A percentile compares a stretch with the other conserved stretches of the same genome.
Evolutionary conservation across 2,797 vertebrate genomes (phyloP).

Genomic region (Hybognathus amarus): DNA sequence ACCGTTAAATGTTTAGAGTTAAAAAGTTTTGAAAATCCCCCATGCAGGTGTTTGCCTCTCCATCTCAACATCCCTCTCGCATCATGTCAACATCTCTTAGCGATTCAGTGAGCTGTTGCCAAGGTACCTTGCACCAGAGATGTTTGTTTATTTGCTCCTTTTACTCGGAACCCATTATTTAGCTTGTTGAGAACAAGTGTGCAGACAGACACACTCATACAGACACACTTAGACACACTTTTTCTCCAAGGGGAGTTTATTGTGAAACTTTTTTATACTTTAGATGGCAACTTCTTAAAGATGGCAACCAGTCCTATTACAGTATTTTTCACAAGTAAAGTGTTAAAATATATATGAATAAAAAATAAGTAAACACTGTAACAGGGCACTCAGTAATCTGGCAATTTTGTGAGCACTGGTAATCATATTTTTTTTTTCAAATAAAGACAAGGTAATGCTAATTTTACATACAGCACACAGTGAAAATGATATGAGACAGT

Average conservation of each 20-base stretch:
- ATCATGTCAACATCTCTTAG: conserved; percentile 39
- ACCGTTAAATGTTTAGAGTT: conserved; percentile 24
- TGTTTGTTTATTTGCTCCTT: conserved; percentile 41
- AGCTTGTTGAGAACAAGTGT: conserved; percentile 26
- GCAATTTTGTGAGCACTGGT: no score
- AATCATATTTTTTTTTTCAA: no score
- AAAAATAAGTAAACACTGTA: no score
- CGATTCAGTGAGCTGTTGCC: conserved; percentile 34
- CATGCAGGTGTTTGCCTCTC: conserved; percentile 23
- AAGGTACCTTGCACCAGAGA: conserved; percentile 25
- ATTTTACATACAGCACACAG: no score
- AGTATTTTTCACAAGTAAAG: no score
- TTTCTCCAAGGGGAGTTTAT: conserved; percentile 1
- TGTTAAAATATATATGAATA: no score
- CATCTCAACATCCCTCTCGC: not conserved
- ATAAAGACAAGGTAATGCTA: no score
- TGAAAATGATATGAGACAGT: no score
- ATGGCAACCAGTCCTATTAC: no score
- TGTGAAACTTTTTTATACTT: not conserved
- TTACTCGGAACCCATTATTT: conserved; percentile 30
- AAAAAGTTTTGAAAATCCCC: conserved; percentile 33
- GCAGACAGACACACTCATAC: not conserved
- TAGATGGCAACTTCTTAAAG: no score
- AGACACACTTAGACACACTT: conserved; percentile 4
- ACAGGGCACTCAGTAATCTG: no score